Evolutionary conservation across 2,888 invertebrate species (phyloP), one percentile per base, ranked within the genome.

Genomic region (Rhingia campestris): DNA sequence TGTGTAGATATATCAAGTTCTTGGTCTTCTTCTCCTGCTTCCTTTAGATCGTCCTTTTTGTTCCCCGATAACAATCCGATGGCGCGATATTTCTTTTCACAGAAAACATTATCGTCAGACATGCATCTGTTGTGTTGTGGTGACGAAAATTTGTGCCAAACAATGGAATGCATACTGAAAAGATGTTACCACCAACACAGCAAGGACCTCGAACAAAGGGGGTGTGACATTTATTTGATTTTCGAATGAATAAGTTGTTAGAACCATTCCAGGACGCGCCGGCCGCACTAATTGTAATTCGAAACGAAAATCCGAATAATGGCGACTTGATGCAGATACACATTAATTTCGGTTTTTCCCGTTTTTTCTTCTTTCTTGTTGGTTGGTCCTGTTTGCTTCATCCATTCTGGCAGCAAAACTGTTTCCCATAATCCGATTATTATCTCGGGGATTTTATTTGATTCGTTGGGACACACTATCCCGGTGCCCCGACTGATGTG

Each of bases 341-440:
- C 73, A 82, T 69, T 77, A 64, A 70, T 70, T 67, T 76, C 4
- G 39, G n/a, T 58, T 64, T 41, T 59, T 70, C 22, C 10, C 30
- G 53, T 64, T 58, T 45, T 43, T 37, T 66, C n/a, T n/a, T n/a
- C n/a, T n/a, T n/a, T n/a, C n/a, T n/a, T n/a, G n/a, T n/a, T n/a
- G n/a, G n/a, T 2, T 63, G 54, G 56, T 58, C 43, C 37, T 72
- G 58, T 58, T 39, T 67, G 47, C 12, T 22, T 49, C 10, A 30
- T 10, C 1, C 30, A 22, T 32, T 49, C 32, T 10, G 49, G 9
- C 70, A 53, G 69, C 69, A 69, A 79, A 84, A 84, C 61, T 59
- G 84, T 70, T 84, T 84, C 80, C 84, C 70, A 80, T 84, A 84
- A 84, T 84, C 84, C 84, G 84, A 84, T 84, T 84, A 80, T 80